Percentiles rank a stretch among this genome's conserved stretches.
Conservation (phyloP, 2,888 invertebrate genomes). For the Embidobia sp. region DNA sequence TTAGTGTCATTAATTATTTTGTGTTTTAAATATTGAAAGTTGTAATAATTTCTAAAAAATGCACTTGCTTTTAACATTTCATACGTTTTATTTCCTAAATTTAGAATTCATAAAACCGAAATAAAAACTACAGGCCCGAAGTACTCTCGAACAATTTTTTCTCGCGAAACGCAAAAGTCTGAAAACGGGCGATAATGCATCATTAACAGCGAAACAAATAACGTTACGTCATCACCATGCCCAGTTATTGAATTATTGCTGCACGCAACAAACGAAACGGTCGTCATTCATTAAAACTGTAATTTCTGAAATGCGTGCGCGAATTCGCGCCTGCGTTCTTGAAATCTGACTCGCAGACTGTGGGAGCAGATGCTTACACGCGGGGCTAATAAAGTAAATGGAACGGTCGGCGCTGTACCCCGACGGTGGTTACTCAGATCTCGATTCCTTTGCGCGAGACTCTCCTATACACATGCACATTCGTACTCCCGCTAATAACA, state of each 20-base stretch:
- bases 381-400: conserved; percentile 58
- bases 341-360: conserved; percentile 24
- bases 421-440: conserved; percentile 40
- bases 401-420: conserved; percentile 36
- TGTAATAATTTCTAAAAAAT: too few relatives aligned
- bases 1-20: too few relatives aligned
- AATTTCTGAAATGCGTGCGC: conserved; percentile 39
- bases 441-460: conserved; percentile 42
- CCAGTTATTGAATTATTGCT: neutral
- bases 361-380: conserved; percentile 17
- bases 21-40: too few relatives aligned
- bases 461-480: conserved; percentile 7
- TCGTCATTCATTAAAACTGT: conserved; percentile 22
- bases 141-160: too few relatives aligned
- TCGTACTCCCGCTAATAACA: conserved; percentile 46
- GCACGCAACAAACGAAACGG: neutral
- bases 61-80: too few relatives aligned
- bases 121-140: too few relatives aligned
- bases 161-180: neutral
- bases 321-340: conserved; percentile 30
- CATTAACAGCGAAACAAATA: too few relatives aligned
- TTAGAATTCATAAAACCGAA: too few relatives aligned
- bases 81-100: too few relatives aligned
- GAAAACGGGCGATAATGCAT: neutral
- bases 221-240: neutral